phyloP scores from a whole-genome alignment of 2,888 invertebrate species.

The Lysandra bellargus region DNA sequence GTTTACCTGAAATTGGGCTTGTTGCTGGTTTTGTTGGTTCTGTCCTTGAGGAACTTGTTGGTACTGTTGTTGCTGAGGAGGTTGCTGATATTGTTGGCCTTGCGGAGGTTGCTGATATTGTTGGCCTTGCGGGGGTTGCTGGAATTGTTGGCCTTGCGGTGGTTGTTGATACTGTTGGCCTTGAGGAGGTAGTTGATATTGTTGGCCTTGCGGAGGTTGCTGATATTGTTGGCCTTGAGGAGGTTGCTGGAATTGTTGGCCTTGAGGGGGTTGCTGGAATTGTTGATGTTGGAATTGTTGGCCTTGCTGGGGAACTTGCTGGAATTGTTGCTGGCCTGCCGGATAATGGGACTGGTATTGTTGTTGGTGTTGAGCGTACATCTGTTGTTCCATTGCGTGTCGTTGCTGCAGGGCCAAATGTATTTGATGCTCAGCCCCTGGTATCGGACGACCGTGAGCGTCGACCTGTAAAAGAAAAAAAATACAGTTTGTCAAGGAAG shows the following conservation, averaged over 20 bases:
- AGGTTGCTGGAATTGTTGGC: slow-evolving; percentile 46
- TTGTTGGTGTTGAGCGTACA: slow-evolving; percentile 35
- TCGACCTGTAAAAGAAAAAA: slow-evolving; percentile 54
- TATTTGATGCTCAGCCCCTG: slow-evolving; percentile 68
- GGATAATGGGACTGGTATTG: slow-evolving; percentile 52
- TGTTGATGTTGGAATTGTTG: slow-evolving; percentile 39
- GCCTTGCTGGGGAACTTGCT: slow-evolving; percentile 43
- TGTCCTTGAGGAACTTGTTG: slow-evolving; percentile 42
- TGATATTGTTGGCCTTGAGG: slow-evolving; percentile 37
- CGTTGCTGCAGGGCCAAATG: slow-evolving; percentile 59
- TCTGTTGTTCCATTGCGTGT: slow-evolving; percentile 50
- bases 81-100: slow-evolving; percentile 37
- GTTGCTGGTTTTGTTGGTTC: slow-evolving; percentile 31
- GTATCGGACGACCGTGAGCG: slow-evolving; percentile 64
- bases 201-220: slow-evolving; percentile 36
- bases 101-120: slow-evolving; percentile 38
- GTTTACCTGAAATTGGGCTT: slow-evolving; percentile 19
- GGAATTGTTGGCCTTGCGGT: slow-evolving; percentile 32
- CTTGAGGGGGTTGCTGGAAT: slow-evolving; percentile 44
- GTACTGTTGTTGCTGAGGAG: slow-evolving; percentile 36
- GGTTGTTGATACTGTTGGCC: slow-evolving; percentile 40
- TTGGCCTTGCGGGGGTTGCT: slow-evolving; percentile 39
- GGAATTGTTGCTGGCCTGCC: slow-evolving; percentile 35
- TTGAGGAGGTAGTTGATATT: slow-evolving; percentile 38
- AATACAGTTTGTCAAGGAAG: neutral